Percentiles rank a stretch among this genome's conserved stretches.
Evolutionary conservation across 2,888 invertebrate species (phyloP).

Genomic region (Ephialtes manifestator): DNA sequence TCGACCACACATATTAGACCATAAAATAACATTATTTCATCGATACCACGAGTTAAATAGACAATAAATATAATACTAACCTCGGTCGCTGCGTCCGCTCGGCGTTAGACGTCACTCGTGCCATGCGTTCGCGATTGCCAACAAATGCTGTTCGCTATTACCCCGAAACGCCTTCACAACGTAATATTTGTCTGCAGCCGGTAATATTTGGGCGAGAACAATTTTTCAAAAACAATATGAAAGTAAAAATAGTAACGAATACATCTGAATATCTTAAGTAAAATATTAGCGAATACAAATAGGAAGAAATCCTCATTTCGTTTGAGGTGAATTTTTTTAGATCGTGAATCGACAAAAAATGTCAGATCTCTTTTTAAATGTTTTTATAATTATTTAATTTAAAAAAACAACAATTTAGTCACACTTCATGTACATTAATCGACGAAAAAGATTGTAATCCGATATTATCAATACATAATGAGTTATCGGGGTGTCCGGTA

Average conservation of each 20-base stretch:
- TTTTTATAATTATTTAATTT: conserved; percentile 2
- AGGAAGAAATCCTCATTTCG: conserved; percentile 1
- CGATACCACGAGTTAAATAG: too few relatives aligned
- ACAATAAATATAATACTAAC: too few relatives aligned
- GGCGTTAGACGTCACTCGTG: not conserved
- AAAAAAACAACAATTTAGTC: not conserved
- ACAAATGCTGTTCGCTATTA: not conserved
- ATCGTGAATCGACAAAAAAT: conserved; percentile 1
- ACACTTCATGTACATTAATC: not conserved
- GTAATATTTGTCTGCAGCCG: not conserved
- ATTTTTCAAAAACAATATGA: conserved; percentile 7
- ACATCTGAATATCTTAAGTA: not conserved
- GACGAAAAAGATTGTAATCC: not conserved
- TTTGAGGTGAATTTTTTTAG: not conserved
- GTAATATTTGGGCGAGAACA: not conserved
- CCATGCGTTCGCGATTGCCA: not conserved
- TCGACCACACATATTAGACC: not conserved
- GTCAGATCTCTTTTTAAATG: not conserved
- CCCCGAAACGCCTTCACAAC: not conserved
- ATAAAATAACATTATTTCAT: too few relatives aligned
- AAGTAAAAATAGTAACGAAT: not conserved
- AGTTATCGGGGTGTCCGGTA: too few relatives aligned
- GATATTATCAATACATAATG: conserved; percentile 7
- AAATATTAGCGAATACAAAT: conserved; percentile 10
- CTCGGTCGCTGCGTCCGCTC: not conserved